phyloP scores from a whole-genome alignment of 2,888 invertebrate genomes.

The Ichneumoninae sp. region DNA sequence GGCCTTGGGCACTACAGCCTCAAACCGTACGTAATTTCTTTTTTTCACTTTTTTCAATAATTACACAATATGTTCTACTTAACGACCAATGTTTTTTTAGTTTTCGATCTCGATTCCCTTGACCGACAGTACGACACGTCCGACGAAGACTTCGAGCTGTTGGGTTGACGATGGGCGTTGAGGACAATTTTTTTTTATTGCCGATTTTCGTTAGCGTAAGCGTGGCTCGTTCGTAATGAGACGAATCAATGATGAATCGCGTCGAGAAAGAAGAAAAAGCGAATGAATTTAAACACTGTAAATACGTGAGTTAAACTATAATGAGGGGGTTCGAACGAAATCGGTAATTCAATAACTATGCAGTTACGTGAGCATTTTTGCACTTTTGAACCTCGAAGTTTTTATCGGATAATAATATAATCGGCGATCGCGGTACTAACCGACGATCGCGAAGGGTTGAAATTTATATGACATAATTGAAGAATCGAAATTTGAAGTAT shows the following conservation, averaged over 20 bases:
- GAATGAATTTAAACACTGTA: constrained; percentile 51
- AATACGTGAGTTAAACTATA: constrained; percentile 50
- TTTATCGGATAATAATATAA: constrained; percentile 29
- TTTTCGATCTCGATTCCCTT: constrained; percentile 87
- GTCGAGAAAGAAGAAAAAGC: neutral
- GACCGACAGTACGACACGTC: constrained; percentile 90
- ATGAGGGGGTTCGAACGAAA: constrained; percentile 32
- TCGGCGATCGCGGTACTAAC: neutral
- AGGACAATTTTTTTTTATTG: constrained; percentile 29
- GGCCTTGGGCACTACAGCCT: constrained; percentile 82
- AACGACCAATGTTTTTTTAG: constrained; percentile 72
- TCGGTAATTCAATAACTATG: constrained; percentile 31
- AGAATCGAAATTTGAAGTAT: constrained; percentile 26
- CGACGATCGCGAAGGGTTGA: constrained; percentile 3
- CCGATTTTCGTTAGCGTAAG: constrained; percentile 30
- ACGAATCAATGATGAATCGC: constrained; percentile 19
- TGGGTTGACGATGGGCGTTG: constrained; percentile 85
- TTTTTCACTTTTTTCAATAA: constrained; percentile 3
- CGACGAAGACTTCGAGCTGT: constrained; percentile 93
- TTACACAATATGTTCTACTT: neutral
- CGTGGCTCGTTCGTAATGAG: neutral
- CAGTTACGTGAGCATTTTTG: constrained; percentile 33
- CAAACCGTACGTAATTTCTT: constrained; percentile 77
- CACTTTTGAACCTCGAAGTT: constrained; percentile 53
- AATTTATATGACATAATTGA: constrained; percentile 27